Base-by-base conservation (phyloP, 2,888 invertebrate genomes). In the Volucella inanis region DNA sequence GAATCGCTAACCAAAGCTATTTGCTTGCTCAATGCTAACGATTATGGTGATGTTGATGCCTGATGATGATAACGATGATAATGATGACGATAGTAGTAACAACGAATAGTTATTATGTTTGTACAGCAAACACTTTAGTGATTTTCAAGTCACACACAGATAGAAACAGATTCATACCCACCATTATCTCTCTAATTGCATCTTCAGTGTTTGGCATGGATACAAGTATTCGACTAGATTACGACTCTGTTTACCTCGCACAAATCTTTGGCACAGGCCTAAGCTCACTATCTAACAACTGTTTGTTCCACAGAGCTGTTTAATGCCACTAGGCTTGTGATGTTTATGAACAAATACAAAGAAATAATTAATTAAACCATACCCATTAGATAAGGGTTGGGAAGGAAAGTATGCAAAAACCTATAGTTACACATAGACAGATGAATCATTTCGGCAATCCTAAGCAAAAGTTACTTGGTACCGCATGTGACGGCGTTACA, bases 351-450 rank as follows among this genome's bases (percentile, higher is more conserved):
- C 74, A 80, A 80, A 80, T 74, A 74, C 67, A 78, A 68, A 64
- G 78, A 78, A 68, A 78, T 78, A 78, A 83, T 78, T 83, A 78
- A 83, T 78, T 83, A 83, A 68, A 83, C 83, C 78, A 45, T 50
- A 64, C 15, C 55, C 62, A 47, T 65, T 76, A 31, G 31, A 31
- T 31, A 6, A 6, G 31, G 6, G 31, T 31, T 31, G 31, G 31
- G 31, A 6, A 31, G 31, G 31, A 31, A 31, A 31, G 6, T 4
- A 54, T 65, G 55, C 15, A 41, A 59, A 47, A 18, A 45, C 6
- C 8, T 57, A 18, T 12, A 39, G 22, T 45, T 41, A 52, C 18
- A 49, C 39, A 49, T 55, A 10, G 18, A 22, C 62, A 72, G 43
- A 62, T 61, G 47, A 52, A 65, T 59, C 64, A 71, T 52, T 74